Base-by-base conservation (phyloP, 2,113 vertebrate genomes). In the Gorilla gorilla region DNA sequence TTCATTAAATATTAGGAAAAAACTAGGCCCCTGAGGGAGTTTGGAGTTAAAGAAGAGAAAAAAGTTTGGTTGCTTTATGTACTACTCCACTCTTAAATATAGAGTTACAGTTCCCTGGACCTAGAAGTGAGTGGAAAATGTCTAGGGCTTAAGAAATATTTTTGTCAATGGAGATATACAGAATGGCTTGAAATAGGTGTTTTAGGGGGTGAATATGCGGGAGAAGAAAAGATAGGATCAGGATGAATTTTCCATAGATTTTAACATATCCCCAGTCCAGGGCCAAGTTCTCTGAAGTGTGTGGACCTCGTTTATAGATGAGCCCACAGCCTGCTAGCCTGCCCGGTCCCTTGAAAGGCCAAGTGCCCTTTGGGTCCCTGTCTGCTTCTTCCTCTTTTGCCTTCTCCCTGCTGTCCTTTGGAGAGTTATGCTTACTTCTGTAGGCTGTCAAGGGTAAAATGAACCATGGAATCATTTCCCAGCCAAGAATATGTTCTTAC, bases 11-110 rank as follows among this genome's bases (percentile, higher is more conserved):
- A 35, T 86, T 22, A 90, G 7, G 57, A 82, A 70, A 91, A 30
- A 89, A 70, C 13, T 27, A 72, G 61, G 22, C 16, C 52, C 43
- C 3, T 6, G 1, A 55, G 61, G n/a, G 90, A 91, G 72, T 64
- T 50, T 94, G 52, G 32, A 81, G 64, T 97, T 83, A 87, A 59
- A 93, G 32, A 81, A 17, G 17, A 95, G 40, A 55, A 81, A 96
- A 95, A 80, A 70, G 45, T 57, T 57, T n/a, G 45, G 43, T 40
- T 89, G 43, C 9, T 55, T 90, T 81, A 38, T 66, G 38, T 70
- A 88, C 68, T 68, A 75, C 72, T 66, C 6, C 30, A 66, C 45
- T 79, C 23, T 73, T 11, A 90, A 94, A 90, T 64, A 59, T 40
- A 75, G 8, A 52, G 9, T 61, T 83, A 32, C 2, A 66, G 3